Conservation (phyloP, 2,113 vertebrate genomes). For the Phocoena sinus region DNA sequence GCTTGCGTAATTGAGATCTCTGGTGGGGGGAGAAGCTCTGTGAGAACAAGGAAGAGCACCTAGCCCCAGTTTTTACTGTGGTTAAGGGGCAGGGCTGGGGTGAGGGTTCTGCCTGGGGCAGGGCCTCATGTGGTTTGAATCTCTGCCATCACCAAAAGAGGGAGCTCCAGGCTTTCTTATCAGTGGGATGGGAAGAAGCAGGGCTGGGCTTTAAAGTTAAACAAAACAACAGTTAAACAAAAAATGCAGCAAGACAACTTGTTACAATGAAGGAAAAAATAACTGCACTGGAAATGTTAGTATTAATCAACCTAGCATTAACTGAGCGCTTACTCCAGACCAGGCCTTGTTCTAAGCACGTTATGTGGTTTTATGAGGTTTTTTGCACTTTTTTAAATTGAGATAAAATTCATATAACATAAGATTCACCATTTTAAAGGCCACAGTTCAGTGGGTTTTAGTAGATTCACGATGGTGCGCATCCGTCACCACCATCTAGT, state of each 20-base stretch:
- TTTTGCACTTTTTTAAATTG: neutral
- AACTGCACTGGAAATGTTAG: accelerated
- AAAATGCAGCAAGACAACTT: neutral
- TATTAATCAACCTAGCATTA: neutral
- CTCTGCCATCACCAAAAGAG: neutral
- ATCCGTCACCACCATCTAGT: neutral
- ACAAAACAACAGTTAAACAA: neutral
- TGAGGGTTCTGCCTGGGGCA: neutral
- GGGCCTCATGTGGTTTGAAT: neutral
- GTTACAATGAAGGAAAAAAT: neutral
- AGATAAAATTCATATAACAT: neutral
- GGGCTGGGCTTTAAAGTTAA: neutral
- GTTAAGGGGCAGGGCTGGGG: too few relatives aligned
- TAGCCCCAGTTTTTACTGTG: neutral
- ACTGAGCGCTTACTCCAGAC: too few relatives aligned
- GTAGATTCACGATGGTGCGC: neutral
- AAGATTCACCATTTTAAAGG: neutral
- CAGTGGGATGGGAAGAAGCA: neutral
- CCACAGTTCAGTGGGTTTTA: neutral
- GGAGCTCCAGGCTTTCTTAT: neutral
- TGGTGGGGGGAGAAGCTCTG: neutral
- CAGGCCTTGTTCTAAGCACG: neutral
- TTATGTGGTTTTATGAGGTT: neutral
- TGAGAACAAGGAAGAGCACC: neutral
- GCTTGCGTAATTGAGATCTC: neutral